phyloP scores from a whole-genome alignment of 2,113 vertebrate genomes.

The Zapus hudsonius region DNA sequence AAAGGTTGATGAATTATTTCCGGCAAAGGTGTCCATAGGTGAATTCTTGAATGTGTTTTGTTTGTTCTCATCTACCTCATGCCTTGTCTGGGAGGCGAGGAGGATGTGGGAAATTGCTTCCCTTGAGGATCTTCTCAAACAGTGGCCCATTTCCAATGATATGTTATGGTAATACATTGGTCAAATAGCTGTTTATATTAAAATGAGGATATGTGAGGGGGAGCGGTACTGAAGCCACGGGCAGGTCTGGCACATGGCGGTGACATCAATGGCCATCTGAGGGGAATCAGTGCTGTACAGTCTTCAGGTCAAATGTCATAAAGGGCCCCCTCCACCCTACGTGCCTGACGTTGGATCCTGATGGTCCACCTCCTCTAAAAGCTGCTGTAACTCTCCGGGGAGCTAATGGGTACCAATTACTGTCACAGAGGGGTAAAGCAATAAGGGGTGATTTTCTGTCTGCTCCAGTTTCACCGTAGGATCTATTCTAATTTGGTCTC shows the following conservation, averaged over 20 bases:
- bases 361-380: background rate
- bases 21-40: background rate
- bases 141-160: background rate
- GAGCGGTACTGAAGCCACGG: background rate
- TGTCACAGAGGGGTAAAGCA: background rate
- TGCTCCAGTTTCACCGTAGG: background rate
- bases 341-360: background rate
- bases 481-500: constrained; percentile 28
- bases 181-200: background rate
- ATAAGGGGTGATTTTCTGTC: background rate
- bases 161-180: background rate
- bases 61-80: constrained; percentile 20
- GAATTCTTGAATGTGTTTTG: background rate
- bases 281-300: background rate
- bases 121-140: background rate
- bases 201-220: background rate
- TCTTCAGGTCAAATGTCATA: background rate
- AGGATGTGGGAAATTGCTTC: background rate
- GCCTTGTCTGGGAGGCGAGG: background rate
- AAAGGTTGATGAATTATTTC: constrained; percentile 22
- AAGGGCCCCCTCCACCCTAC: background rate
- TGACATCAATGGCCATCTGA: background rate
- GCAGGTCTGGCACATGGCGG: background rate
- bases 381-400: background rate
- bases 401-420: background rate